A percentile compares a stretch with the other conserved stretches of the same genome.
Evolutionary conservation across 2,888 invertebrate species (phyloP).

Genomic region (Drosophila conformis): DNA sequence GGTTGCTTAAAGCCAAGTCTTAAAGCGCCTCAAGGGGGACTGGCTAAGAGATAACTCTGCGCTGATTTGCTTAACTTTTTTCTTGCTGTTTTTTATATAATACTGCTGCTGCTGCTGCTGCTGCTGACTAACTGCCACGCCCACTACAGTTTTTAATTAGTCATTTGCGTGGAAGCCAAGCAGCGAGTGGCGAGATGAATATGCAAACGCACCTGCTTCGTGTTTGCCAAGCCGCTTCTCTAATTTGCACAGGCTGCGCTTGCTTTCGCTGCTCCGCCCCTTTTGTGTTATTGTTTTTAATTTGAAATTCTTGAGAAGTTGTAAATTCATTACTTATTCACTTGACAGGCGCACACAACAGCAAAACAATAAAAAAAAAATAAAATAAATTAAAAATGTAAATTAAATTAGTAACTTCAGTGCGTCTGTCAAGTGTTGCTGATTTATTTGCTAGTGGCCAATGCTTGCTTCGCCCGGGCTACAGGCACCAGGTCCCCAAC

Average conservation of each 20-base stretch:
- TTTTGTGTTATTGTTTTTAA: constrained; percentile 82
- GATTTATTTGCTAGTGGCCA: constrained; percentile 77
- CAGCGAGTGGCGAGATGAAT: constrained; percentile 49
- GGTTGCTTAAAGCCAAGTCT: constrained; percentile 31
- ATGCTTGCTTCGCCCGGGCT: background rate
- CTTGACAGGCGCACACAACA: constrained; percentile 71
- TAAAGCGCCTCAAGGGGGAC: constrained; percentile 23
- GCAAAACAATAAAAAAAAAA: background rate
- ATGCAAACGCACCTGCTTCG: constrained; percentile 71
- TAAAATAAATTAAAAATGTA: constrained; percentile 82
- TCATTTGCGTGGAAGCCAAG: constrained; percentile 65
- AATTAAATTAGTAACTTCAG: constrained; percentile 82
- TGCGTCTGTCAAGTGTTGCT: constrained; percentile 78
- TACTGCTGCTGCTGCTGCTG: constrained; percentile 41
- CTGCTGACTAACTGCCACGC: constrained; percentile 73
- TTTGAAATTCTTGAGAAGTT: constrained; percentile 82
- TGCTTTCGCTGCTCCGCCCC: constrained; percentile 45
- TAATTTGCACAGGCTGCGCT: constrained; percentile 71
- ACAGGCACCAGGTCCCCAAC: constrained; percentile 12
- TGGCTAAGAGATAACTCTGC: background rate
- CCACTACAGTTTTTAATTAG: constrained; percentile 77
- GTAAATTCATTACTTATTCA: constrained; percentile 82
- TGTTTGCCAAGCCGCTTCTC: constrained; percentile 52
- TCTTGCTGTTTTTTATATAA: constrained; percentile 36
- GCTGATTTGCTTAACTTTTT: constrained; percentile 28